Conservation (phyloP, 1,140 invertebrate genomes). For the Oppia nitens region DNA sequence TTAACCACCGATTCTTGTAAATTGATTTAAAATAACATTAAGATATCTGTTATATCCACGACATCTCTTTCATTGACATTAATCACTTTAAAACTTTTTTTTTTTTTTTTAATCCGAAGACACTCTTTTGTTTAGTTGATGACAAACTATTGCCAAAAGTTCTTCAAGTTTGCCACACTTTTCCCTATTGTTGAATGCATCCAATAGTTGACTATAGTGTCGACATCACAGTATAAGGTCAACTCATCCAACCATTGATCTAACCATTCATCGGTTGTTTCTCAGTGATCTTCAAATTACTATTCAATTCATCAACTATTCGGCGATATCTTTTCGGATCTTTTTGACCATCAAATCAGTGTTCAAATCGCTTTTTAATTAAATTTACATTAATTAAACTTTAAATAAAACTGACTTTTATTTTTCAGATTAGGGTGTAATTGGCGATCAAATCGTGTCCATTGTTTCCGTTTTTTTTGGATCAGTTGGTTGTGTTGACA, state of each 20-base stretch:
- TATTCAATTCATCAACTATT: not conserved
- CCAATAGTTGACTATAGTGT: not conserved
- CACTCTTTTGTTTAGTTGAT: not conserved
- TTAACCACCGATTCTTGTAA: not conserved
- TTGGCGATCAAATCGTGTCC: not conserved
- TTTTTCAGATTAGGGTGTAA: not conserved
- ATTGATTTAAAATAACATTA: not conserved
- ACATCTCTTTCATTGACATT: not conserved
- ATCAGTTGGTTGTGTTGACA: not conserved
- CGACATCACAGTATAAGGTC: not conserved
- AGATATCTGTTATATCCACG: not conserved
- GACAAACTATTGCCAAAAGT: not conserved
- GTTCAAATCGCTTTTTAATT: not conserved
- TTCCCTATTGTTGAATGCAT: not conserved
- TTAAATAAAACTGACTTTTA: not conserved
- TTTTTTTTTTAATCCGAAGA: not conserved
- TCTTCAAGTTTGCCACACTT: not conserved
- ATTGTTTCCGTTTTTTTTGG: not conserved
- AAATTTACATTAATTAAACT: too few relatives aligned
- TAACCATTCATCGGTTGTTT: not conserved
- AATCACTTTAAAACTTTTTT: not conserved
- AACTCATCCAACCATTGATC: not conserved
- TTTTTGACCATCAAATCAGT: not conserved
- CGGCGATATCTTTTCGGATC: not conserved
- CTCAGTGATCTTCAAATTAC: not conserved